These are phyloP conservation scores for Tyrannus savana DNA, from an alignment of 2,113 vertebrate species.

Conservation along the genomic window DNA sequence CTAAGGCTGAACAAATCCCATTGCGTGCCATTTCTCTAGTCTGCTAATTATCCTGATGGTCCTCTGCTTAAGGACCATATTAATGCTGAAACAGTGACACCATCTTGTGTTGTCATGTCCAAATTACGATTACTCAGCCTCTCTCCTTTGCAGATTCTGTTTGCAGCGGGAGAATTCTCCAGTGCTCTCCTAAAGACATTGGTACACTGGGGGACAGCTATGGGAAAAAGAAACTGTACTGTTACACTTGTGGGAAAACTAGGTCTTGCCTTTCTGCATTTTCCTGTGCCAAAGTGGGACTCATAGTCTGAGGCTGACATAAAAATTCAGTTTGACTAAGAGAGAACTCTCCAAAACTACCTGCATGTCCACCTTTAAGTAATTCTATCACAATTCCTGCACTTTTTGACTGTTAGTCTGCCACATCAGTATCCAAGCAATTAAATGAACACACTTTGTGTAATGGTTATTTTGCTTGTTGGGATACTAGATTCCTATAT, in stretches of 20 bases:
- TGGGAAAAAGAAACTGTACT: not conserved
- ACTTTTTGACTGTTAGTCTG: not conserved
- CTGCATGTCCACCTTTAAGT: not conserved
- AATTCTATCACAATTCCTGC: not conserved
- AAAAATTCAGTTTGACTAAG: not conserved
- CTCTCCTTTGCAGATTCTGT: not conserved
- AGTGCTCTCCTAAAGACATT: not conserved
- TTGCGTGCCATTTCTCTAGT: not conserved
- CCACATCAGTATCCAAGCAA: not conserved
- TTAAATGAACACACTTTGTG: not conserved
- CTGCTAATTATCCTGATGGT: not conserved
- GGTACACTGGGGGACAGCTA: not conserved
- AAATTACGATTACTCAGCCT: not conserved
- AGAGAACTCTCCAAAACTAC: not conserved
- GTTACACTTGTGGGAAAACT: not conserved
- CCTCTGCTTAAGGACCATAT: not conserved
- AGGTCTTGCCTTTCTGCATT: not conserved
- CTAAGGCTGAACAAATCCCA: not conserved
- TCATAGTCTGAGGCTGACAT: not conserved
- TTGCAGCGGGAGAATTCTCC: not conserved
- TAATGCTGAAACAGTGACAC: not conserved
- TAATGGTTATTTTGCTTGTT: not conserved
- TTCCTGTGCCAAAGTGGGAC: not conserved
- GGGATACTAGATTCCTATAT: not conserved
- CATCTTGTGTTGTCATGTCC: not conserved